A percentile compares a stretch with the other conserved stretches of the same genome.
These are phyloP conservation scores for Mus musculus DNA, from an alignment of 2,113 vertebrate species.

Conservation along the genomic window DNA sequence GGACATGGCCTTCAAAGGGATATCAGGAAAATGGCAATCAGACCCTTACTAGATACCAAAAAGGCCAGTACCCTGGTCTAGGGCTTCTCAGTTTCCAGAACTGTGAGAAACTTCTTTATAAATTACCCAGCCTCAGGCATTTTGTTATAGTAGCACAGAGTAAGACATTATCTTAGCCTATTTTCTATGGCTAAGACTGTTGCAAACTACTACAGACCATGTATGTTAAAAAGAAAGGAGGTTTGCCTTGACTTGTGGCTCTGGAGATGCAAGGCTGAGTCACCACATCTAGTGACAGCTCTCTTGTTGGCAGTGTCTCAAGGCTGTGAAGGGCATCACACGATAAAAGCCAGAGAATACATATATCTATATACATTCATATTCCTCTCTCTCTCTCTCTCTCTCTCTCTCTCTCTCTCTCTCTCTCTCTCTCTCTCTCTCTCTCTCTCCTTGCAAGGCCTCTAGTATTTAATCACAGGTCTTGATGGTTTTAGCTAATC, in stretches of 20 bases:
- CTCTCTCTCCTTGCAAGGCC: no score
- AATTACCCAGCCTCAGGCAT: neutral
- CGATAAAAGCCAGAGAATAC: neutral
- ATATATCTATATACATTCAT: no score
- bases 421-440: neutral
- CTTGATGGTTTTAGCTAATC: neutral
- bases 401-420: neutral
- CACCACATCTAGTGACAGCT: neutral
- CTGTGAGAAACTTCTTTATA: neutral
- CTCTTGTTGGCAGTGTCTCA: neutral
- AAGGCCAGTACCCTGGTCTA: neutral
- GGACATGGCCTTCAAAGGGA: neutral
- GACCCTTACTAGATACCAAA: neutral
- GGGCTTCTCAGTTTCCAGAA: neutral
- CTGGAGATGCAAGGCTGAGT: neutral
- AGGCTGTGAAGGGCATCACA: neutral
- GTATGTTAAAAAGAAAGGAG: neutral
- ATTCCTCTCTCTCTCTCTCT: neutral
- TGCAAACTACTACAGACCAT: neutral
- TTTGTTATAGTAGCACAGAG: slow-evolving; percentile 4
- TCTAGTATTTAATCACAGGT: neutral
- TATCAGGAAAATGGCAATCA: neutral
- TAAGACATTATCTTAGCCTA: neutral
- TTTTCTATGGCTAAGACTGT: neutral
- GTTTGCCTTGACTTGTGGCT: neutral